Base-by-base conservation (phyloP, 2,797 vertebrate genomes). In the Rhabdomys pumilio region DNA sequence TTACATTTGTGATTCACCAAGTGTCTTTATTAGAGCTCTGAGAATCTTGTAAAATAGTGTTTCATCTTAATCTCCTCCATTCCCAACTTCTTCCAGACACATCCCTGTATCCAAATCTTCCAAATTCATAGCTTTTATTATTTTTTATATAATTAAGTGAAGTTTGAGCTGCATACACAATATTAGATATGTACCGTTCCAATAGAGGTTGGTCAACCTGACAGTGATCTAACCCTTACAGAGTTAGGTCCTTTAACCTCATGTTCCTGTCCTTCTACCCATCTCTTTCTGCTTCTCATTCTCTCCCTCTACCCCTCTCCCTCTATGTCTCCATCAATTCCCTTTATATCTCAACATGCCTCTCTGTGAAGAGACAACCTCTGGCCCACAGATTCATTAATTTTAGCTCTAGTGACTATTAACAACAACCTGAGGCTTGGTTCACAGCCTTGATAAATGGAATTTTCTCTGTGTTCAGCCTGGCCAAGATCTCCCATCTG, bases 401-500 rank as follows among this genome's bases (percentile, higher is more conserved):
- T 41, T 12, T 24, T 73, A 41, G 1, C 3, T 38, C 26, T 19
- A 55, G 4, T 20, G 41, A 15, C 4, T 26, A 53, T 6, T 57
- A 3, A 41, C 9, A 65, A 57, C 6, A 2, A 3, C 5, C 44
- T 11, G 17, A 89, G 11, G 11, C 34, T 63, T 1, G 8, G 3
- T 7, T 29, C n/a, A 57, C n/a, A 24, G 17, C 0, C 34, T 3
- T 55, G 6, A 19, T 80, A 8, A 26, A 6, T 19, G 7, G 0
- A 1, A 14, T 20, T 69, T 22, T 1, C 6, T 82, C 14, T 6
- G 34, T 47, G 22, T 13, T 2, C 55, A 7, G 3, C 1, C 31
- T 44, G 10, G 11, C 1, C 19, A 24, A 31, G 34, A 0, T 44
- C 8, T 59, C 13, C 4, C 0, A 13, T 44, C 31, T 63, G 0